Conservation (phyloP, 2,888 invertebrate species). For the Drosophila fungiperda region DNA sequence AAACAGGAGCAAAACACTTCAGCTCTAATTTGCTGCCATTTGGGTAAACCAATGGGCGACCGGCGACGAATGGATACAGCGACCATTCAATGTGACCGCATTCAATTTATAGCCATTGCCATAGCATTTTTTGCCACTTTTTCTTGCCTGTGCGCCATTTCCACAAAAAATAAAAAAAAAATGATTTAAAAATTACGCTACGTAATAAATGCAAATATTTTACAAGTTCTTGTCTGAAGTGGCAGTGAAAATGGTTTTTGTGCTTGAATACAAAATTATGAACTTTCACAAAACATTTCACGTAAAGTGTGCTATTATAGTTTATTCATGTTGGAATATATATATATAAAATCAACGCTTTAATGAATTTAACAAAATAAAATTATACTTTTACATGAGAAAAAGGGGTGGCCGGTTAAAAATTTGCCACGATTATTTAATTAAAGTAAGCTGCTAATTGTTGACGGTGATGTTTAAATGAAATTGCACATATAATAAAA, state of each 20-base stretch:
- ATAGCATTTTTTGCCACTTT: slow-evolving; percentile 18
- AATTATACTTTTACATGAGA: background rate
- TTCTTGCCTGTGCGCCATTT: slow-evolving; percentile 4
- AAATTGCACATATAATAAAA: background rate
- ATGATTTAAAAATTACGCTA: background rate
- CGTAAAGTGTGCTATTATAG: background rate
- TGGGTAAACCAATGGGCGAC: slow-evolving; percentile 67
- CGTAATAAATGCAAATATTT: background rate
- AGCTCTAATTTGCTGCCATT: slow-evolving; percentile 78
- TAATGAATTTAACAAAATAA: background rate
- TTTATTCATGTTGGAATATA: background rate
- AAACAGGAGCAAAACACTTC: slow-evolving; percentile 68
- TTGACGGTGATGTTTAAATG: background rate
- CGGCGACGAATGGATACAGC: slow-evolving; percentile 17
- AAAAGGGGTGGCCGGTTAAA: background rate
- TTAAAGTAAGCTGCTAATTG: background rate
- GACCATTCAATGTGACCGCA: slow-evolving; percentile 60
- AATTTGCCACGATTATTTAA: background rate
- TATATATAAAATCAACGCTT: background rate
- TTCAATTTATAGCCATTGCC: slow-evolving; percentile 66
- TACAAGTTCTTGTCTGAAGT: background rate
- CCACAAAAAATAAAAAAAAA: background rate
- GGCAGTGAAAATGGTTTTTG: background rate
- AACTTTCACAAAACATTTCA: background rate
- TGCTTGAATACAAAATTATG: background rate